Evolutionary conservation across 2,888 invertebrate species (phyloP).

Genomic region (Sarcophaga variegata): DNA sequence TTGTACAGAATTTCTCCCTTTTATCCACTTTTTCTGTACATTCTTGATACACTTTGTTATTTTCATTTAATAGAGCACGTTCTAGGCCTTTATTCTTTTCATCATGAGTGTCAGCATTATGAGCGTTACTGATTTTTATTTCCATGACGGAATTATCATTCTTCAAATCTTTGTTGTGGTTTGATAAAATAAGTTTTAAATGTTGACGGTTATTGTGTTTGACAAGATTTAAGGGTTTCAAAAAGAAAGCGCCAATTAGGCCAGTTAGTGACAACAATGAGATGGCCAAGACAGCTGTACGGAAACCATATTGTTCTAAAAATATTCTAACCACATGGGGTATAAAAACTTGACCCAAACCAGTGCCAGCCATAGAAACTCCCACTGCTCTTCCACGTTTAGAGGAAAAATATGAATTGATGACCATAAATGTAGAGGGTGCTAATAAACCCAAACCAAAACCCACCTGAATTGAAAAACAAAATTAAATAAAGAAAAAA

Average conservation of each 20-base stretch:
- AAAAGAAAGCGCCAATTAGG: constrained; percentile 84
- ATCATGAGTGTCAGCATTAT: neutral
- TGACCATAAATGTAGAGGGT: constrained; percentile 87
- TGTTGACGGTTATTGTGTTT: constrained; percentile 78
- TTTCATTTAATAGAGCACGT: constrained; percentile 65
- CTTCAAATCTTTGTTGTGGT: constrained; percentile 59
- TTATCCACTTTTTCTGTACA: constrained; percentile 52
- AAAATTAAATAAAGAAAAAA: neutral
- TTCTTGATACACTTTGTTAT: constrained; percentile 66
- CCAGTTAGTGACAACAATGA: constrained; percentile 86
- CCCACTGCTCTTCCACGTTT: constrained; percentile 89
- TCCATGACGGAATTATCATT: constrained; percentile 57
- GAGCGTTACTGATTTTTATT: constrained; percentile 63
- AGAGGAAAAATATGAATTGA: constrained; percentile 87
- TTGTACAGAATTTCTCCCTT: constrained; percentile 72
- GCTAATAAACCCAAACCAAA: constrained; percentile 88
- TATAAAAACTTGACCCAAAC: constrained; percentile 88
- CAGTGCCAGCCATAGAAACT: constrained; percentile 88
- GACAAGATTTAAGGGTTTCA: constrained; percentile 83
- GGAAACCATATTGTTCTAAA: constrained; percentile 86
- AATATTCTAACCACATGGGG: constrained; percentile 87
- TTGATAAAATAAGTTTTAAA: constrained; percentile 74
- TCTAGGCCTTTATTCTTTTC: constrained; percentile 54
- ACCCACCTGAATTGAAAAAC: constrained; percentile 82
- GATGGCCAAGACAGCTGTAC: constrained; percentile 85